Percentiles rank a stretch among this genome's conserved stretches.
Evolutionary conservation across 2,797 vertebrate species (phyloP).

Genomic region (Oreonectes daqikongensis): DNA sequence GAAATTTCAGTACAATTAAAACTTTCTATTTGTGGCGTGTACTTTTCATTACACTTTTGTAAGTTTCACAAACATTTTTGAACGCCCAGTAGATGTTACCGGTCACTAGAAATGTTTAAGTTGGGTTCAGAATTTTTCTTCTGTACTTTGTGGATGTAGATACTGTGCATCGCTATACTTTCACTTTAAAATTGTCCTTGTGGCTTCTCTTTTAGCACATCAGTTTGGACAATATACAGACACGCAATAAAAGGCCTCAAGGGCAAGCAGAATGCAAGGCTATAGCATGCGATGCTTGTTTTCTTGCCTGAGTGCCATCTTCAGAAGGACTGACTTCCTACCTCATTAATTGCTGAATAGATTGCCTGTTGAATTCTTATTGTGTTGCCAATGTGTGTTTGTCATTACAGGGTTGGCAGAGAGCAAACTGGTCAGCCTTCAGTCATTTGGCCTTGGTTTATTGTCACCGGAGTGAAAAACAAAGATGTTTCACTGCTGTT

Average conservation of each 20-base stretch:
- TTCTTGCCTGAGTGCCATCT: slow-evolving; percentile 74
- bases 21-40: no score
- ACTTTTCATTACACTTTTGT: no score
- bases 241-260: slow-evolving; percentile 65
- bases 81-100: no score
- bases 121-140: no score
- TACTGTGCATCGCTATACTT: slow-evolving; percentile 57
- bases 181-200: slow-evolving; percentile 64
- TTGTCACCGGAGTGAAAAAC: slow-evolving; percentile 46
- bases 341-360: slow-evolving; percentile 83
- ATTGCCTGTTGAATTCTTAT: slow-evolving; percentile 84
- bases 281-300: slow-evolving; percentile 75
- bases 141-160: not conserved
- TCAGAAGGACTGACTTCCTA: slow-evolving; percentile 80
- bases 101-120: no score
- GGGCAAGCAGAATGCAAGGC: slow-evolving; percentile 72
- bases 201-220: not conserved
- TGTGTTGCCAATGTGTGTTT: slow-evolving; percentile 80
- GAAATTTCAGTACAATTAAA: no score
- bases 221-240: slow-evolving; percentile 28
- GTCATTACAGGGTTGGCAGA: slow-evolving; percentile 76
- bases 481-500: slow-evolving; percentile 36
- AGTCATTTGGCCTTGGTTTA: slow-evolving; percentile 62
- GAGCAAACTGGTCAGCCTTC: slow-evolving; percentile 69
- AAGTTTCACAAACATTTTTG: no score